phyloP scores from a whole-genome alignment of 2,888 invertebrate genomes.

The Cryptophagus acutangulus region DNA sequence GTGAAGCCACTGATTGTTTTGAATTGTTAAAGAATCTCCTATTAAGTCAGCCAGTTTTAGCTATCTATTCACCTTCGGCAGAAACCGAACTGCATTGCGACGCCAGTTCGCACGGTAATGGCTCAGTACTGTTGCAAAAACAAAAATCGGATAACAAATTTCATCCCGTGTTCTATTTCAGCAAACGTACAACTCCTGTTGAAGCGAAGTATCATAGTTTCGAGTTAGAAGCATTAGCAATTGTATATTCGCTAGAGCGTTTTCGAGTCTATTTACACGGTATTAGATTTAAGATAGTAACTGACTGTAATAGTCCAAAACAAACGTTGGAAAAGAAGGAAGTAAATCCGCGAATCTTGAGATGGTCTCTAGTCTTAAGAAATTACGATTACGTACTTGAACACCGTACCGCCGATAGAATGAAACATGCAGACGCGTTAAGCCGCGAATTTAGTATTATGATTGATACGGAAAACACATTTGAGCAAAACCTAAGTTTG shows the following conservation, averaged over 20 bases:
- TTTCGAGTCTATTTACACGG: neutral
- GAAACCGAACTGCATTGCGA: neutral
- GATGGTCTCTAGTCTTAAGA: neutral
- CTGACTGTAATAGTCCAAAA: neutral
- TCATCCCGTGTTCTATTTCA: neutral
- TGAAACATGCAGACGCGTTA: neutral
- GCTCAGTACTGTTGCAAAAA: neutral
- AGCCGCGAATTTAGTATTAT: slow-evolving; percentile 8
- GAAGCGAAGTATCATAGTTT: neutral
- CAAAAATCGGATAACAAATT: neutral
- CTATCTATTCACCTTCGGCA: neutral
- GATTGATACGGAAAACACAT: neutral
- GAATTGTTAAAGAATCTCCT: too few species aligned
- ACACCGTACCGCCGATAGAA: neutral
- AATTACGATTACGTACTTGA: neutral
- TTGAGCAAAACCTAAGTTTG: neutral
- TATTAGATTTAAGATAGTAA: too few species aligned
- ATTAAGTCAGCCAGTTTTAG: too few species aligned
- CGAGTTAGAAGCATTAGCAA: neutral
- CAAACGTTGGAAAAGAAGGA: neutral
- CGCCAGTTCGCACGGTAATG: neutral
- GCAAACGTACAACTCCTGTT: neutral
- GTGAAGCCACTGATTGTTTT: too few species aligned
- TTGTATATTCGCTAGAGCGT: neutral
- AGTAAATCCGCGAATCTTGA: neutral